Percentiles rank a stretch among this genome's conserved stretches.
phyloP scores from a whole-genome alignment of 1,140 invertebrate genomes.

The Choristoneura fumiferana region DNA sequence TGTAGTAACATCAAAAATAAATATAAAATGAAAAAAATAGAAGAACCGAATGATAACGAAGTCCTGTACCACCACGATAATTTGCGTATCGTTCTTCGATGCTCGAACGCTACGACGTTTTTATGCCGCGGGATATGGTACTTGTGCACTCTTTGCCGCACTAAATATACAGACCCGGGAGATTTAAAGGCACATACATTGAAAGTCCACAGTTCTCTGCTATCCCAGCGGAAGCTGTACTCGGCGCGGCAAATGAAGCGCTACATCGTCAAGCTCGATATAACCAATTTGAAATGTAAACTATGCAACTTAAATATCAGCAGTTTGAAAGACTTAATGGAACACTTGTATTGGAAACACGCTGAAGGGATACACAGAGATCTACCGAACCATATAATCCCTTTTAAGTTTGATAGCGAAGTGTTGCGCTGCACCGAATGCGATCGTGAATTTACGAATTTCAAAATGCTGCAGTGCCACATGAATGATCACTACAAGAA shows the following conservation, averaged over 20 bases:
- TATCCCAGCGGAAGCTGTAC: no score
- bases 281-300: slow-evolving; percentile 43
- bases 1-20: no score
- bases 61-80: no score
- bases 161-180: no score
- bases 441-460: slow-evolving; percentile 28
- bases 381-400: slow-evolving; percentile 45
- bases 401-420: slow-evolving; percentile 43
- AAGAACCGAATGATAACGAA: no score
- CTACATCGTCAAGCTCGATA: slow-evolving; percentile 50
- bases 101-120: no score
- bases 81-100: no score
- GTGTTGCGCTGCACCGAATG: slow-evolving; percentile 21
- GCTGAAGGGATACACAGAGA: slow-evolving; percentile 29
- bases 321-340: slow-evolving; percentile 33
- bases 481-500: slow-evolving; percentile 43
- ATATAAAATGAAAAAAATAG: no score
- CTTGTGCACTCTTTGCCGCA: no score
- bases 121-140: no score
- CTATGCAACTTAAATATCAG: slow-evolving; percentile 31
- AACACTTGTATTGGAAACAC: slow-evolving; percentile 39
- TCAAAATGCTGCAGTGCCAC: slow-evolving; percentile 40
- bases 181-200: slow-evolving; percentile 30
- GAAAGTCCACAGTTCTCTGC: neutral
- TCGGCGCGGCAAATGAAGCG: slow-evolving; percentile 22